phyloP scores from a whole-genome alignment of 1,140 invertebrate genomes.

The Zophobas atratus region DNA sequence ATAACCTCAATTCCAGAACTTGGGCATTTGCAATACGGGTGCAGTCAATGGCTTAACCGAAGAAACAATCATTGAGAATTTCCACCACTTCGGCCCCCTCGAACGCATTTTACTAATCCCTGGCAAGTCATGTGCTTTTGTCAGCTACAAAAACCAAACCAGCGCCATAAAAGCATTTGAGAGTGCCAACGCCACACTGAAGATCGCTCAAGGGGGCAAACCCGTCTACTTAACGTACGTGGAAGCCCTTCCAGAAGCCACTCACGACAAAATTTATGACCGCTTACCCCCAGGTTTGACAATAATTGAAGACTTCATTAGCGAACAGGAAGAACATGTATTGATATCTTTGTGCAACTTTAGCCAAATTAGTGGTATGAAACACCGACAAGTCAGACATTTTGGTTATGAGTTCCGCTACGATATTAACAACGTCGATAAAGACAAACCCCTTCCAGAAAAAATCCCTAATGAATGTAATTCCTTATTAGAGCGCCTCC shows the following conservation, averaged over 20 bases:
- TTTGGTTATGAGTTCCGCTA: slow-evolving; percentile 97
- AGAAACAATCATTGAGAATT: slow-evolving; percentile 73
- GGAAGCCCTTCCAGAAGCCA: slow-evolving; percentile 69
- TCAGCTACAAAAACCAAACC: slow-evolving; percentile 71
- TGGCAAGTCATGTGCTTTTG: slow-evolving; percentile 84
- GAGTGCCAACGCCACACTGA: slow-evolving; percentile 71
- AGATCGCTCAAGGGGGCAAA: slow-evolving; percentile 71
- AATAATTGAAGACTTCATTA: slow-evolving; percentile 83
- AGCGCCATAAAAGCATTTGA: slow-evolving; percentile 71
- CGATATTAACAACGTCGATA: slow-evolving; percentile 89
- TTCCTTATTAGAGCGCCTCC: slow-evolving; percentile 77
- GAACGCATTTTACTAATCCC: slow-evolving; percentile 77
- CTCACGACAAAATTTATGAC: slow-evolving; percentile 60
- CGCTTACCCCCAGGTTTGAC: slow-evolving; percentile 80
- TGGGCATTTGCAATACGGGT: slow-evolving; percentile 82
- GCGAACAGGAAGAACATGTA: slow-evolving; percentile 78
- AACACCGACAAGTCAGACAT: slow-evolving; percentile 92
- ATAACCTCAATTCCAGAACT: slow-evolving; percentile 60
- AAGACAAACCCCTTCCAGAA: slow-evolving; percentile 75
- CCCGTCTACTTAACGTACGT: slow-evolving; percentile 78
- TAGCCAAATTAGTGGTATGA: slow-evolving; percentile 74
- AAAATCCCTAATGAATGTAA: slow-evolving; percentile 82
- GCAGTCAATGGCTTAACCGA: slow-evolving; percentile 79
- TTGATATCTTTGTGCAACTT: slow-evolving; percentile 78
- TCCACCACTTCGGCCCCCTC: slow-evolving; percentile 70